These are phyloP conservation scores for Patagioenas fasciata DNA, from an alignment of 2,113 vertebrate genomes.

Conservation along the genomic window DNA sequence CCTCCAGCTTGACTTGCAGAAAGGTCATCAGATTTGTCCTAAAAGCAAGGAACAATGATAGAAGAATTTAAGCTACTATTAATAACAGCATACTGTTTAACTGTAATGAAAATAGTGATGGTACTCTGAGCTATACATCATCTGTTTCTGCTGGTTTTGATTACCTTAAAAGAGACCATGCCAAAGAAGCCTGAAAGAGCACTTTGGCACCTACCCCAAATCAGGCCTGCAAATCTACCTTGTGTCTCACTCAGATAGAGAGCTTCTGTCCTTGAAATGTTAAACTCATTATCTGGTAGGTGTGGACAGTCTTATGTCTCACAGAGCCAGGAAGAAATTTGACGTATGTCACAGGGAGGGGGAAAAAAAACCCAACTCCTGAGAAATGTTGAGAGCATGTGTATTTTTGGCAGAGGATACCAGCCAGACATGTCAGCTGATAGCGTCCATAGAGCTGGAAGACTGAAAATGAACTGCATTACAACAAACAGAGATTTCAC, in stretches of 20 bases:
- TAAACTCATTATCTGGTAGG: slow-evolving; percentile 28
- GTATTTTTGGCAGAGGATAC: slow-evolving; percentile 64
- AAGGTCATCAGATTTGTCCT: background rate
- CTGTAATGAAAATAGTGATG: background rate
- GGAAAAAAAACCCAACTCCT: background rate
- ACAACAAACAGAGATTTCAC: slow-evolving; percentile 67
- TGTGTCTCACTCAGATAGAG: background rate
- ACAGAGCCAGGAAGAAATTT: slow-evolving; percentile 11
- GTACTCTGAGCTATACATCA: background rate
- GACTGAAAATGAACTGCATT: slow-evolving; percentile 62
- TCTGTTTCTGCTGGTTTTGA: background rate
- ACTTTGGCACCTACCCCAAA: background rate
- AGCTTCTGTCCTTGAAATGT: slow-evolving; percentile 46
- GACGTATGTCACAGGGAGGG: background rate
- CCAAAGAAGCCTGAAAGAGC: background rate
- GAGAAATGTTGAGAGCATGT: slow-evolving; percentile 52
- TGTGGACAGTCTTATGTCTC: slow-evolving; percentile 24
- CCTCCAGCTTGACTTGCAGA: background rate
- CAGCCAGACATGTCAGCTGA: slow-evolving; percentile 69
- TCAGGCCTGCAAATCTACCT: background rate
- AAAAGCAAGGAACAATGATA: background rate
- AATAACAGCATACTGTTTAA: background rate
- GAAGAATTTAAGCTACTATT: background rate
- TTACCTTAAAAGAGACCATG: background rate
- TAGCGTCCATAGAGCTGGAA: slow-evolving; percentile 62